These are phyloP conservation scores for Scatophagus argus DNA, from an alignment of 2,113 vertebrate genomes.

Conservation along the genomic window DNA sequence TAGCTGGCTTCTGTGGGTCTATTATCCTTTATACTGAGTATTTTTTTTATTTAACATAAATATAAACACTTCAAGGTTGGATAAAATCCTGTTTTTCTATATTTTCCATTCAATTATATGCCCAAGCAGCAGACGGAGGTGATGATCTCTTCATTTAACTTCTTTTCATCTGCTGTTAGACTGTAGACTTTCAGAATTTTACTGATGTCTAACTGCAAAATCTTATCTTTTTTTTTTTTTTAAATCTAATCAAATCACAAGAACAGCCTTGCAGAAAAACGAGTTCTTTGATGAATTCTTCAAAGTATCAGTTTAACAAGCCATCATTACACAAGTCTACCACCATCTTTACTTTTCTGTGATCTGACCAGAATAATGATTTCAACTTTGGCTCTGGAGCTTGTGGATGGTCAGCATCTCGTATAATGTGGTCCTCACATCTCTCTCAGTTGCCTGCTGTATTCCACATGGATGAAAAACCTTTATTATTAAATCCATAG, in stretches of 20 bases:
- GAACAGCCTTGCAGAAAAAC: constrained; percentile 62
- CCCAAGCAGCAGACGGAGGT: constrained; percentile 3
- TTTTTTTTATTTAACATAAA: background rate
- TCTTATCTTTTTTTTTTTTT: constrained; percentile 50
- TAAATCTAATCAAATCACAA: constrained; percentile 59
- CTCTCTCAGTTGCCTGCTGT: background rate
- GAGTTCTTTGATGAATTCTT: constrained; percentile 70
- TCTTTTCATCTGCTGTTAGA: constrained; percentile 38
- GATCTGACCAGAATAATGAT: constrained; percentile 65
- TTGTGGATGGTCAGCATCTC: constrained; percentile 14
- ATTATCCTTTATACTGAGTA: background rate
- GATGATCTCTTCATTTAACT: constrained; percentile 45
- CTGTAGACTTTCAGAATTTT: constrained; percentile 11
- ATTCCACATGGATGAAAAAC: background rate
- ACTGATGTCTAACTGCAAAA: constrained; percentile 44
- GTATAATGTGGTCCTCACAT: background rate
- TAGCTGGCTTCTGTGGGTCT: background rate
- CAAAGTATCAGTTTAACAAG: constrained; percentile 66
- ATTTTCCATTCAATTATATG: background rate
- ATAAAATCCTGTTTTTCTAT: background rate
- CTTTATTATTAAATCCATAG: background rate
- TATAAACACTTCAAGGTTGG: background rate
- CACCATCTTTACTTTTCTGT: constrained; percentile 56
- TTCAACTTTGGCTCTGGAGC: constrained; percentile 23
- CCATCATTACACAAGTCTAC: constrained; percentile 58